phyloP scores from a whole-genome alignment of 2,888 invertebrate genomes.

The Chloroclysta siterata region DNA sequence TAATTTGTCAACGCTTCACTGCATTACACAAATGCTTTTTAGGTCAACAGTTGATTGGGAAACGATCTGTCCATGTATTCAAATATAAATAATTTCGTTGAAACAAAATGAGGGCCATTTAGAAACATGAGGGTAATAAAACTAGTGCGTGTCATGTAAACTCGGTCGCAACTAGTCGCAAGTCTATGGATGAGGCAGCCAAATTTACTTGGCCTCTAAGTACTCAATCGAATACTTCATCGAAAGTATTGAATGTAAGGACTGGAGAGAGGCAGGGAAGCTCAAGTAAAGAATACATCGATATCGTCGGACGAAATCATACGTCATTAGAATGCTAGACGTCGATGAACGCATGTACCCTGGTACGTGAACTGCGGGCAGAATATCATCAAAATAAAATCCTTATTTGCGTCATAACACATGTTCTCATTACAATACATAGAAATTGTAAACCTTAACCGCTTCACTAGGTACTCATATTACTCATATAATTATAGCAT shows the following conservation, averaged over 20 bases:
- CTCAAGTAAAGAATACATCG: conserved; percentile 58
- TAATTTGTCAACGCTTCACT: conserved; percentile 78
- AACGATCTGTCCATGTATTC: conserved; percentile 81
- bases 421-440: conserved; percentile 56
- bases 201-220: conserved; percentile 58
- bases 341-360: conserved; percentile 71
- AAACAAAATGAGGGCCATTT: conserved; percentile 84
- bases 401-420: conserved; percentile 63
- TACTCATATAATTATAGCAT: not conserved
- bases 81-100: conserved; percentile 84
- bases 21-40: conserved; percentile 80
- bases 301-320: conserved; percentile 68
- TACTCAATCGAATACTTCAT: conserved; percentile 47
- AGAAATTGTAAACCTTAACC: conserved; percentile 44
- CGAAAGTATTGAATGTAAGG: conserved; percentile 37
- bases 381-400: conserved; percentile 56
- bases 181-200: conserved; percentile 62
- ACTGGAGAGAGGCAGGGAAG: conserved; percentile 51
- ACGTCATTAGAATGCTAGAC: conserved; percentile 77
- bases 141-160: conserved; percentile 82
- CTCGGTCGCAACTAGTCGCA: conserved; percentile 62
- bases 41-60: conserved; percentile 81
- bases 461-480: no score
- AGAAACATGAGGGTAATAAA: conserved; percentile 85
- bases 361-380: conserved; percentile 79